A percentile compares a stretch with the other conserved stretches of the same genome.
These are phyloP conservation scores for Porites lutea DNA, from an alignment of 64 coral and sea anemone species.

Conservation along the genomic window DNA sequence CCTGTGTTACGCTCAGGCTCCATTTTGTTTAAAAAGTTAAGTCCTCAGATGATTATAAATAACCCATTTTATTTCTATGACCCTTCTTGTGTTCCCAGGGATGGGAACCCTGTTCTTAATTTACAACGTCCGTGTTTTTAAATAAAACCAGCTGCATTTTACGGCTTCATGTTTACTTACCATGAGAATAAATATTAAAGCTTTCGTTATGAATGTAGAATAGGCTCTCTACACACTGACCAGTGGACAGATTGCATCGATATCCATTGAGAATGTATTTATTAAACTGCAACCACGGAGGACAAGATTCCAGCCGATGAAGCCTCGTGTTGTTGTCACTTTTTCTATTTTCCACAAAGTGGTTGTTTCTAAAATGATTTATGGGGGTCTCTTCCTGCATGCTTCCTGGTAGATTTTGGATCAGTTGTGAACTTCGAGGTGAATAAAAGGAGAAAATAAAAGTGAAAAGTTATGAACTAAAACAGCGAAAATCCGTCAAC, in stretches of 20 bases:
- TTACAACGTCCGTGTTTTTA: too few relatives aligned
- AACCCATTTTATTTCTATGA: too few relatives aligned
- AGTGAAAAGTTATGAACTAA: too few relatives aligned
- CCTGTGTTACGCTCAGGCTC: too few relatives aligned
- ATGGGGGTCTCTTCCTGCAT: constrained; percentile 42
- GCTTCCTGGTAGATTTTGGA: too few relatives aligned
- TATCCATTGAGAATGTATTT: constrained; percentile 82
- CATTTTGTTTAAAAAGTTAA: too few relatives aligned
- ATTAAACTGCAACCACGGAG: constrained; percentile 93
- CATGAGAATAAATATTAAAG: constrained; percentile 93
- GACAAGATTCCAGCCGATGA: constrained; percentile 34
- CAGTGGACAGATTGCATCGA: constrained; percentile 59
- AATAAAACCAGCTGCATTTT: background rate
- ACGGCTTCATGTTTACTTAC: constrained; percentile 38
- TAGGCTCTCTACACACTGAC: constrained; percentile 87
- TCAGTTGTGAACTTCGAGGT: too few relatives aligned
- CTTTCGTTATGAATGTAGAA: constrained; percentile 96
- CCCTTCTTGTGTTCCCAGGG: too few relatives aligned
- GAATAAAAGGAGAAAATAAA: too few relatives aligned
- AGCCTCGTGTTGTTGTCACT: background rate
- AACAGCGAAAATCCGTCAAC: too few relatives aligned
- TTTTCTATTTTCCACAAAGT: background rate
- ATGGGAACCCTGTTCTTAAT: too few relatives aligned
- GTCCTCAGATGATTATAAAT: too few relatives aligned
- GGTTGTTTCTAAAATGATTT: background rate